Evolutionary conservation across 1,140 invertebrate genomes (phyloP).

Genomic region (Listronotus bonariensis): DNA sequence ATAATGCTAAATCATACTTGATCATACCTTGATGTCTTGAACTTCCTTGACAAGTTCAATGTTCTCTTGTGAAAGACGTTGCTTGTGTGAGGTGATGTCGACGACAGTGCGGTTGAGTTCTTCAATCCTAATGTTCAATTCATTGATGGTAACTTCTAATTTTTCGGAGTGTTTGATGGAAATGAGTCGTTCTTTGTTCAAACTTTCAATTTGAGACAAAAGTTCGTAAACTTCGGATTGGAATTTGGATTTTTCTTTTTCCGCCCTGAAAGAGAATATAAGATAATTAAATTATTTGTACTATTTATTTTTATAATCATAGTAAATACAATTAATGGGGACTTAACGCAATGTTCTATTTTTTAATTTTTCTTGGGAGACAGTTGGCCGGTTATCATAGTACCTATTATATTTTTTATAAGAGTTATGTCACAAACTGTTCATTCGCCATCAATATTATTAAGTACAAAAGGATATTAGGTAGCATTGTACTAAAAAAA

Average conservation of each 20-base stretch:
- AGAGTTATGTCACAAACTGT: no score
- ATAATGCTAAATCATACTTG: neutral
- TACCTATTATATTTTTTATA: no score
- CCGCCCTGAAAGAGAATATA: conserved; percentile 66
- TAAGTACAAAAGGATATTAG: no score
- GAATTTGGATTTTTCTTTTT: conserved; percentile 96
- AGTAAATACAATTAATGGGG: no score
- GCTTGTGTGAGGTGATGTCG: conserved; percentile 91
- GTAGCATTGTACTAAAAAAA: no score
- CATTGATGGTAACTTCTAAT: conserved; percentile 85
- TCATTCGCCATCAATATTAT: no score
- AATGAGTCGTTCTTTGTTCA: conserved; percentile 88
- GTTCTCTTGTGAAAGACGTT: conserved; percentile 87
- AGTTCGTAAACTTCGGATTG: conserved; percentile 96
- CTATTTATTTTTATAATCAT: no score
- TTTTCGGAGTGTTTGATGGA: conserved; percentile 88
- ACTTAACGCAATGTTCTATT: no score
- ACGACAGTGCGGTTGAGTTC: conserved; percentile 93
- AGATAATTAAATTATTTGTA: no score
- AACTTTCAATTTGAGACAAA: conserved; percentile 87
- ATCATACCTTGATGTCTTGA: conserved; percentile 81
- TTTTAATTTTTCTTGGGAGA: no score
- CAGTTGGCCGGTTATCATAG: no score
- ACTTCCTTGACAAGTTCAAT: conserved; percentile 92
- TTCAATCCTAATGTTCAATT: conserved; percentile 92